phyloP scores from a whole-genome alignment of 1,140 invertebrate species.

The Achatina immaculata region DNA sequence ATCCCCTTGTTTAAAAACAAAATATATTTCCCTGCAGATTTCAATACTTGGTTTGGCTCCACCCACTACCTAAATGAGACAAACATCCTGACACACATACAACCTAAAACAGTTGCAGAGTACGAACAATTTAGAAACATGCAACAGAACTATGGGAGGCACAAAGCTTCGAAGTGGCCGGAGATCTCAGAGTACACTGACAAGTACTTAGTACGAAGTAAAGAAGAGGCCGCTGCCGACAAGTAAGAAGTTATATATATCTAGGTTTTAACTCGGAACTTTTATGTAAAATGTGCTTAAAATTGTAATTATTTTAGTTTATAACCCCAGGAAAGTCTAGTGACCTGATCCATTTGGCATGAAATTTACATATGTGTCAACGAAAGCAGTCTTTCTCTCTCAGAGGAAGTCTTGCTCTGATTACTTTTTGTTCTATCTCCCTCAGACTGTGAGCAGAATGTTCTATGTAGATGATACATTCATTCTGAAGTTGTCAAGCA shows the following conservation, averaged over 20 bases:
- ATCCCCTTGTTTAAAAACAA: neutral
- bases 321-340: no score
- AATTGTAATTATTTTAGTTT: neutral
- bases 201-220: conserved; percentile 53
- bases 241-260: conserved; percentile 62
- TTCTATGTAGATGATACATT: no score
- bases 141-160: conserved; percentile 37
- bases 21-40: conserved; percentile 51
- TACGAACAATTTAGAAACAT: conserved; percentile 50
- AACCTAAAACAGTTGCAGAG: conserved; percentile 61
- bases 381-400: no score
- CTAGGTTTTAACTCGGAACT: neutral
- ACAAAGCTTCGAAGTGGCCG: conserved; percentile 52
- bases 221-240: conserved; percentile 48
- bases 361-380: no score
- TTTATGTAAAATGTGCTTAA: neutral
- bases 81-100: conserved; percentile 58
- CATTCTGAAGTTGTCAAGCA: no score
- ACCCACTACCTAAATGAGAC: conserved; percentile 62
- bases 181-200: conserved; percentile 66
- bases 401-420: no score
- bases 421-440: no score
- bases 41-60: conserved; percentile 68
- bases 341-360: no score
- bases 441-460: no score